A percentile compares a stretch with the other conserved stretches of the same genome.
Conservation (phyloP, 2,888 invertebrate genomes). For the Eugnorisma glareosa region DNA sequence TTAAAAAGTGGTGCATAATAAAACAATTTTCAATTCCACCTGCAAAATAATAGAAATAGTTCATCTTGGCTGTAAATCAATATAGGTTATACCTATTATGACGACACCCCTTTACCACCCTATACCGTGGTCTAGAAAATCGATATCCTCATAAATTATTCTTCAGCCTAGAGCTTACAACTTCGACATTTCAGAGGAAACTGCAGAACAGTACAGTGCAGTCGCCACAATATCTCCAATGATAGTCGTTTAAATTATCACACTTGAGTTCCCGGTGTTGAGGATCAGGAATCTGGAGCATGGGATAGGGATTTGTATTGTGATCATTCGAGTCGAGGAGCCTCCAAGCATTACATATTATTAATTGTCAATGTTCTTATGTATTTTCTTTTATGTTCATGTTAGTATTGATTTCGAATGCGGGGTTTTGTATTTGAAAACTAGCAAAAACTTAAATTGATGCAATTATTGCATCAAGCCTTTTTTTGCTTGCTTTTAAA, state of each 20-base stretch:
- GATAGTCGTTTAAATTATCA: not conserved
- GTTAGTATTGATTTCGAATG: not conserved
- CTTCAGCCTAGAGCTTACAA: not conserved
- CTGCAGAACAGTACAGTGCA: constrained; percentile 12
- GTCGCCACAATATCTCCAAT: not conserved
- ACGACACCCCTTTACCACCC: not conserved
- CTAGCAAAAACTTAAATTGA: not conserved
- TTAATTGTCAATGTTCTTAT: not conserved
- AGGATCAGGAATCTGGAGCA: not conserved
- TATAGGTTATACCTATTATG: not conserved
- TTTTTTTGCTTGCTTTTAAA: not conserved
- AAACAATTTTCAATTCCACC: not conserved
- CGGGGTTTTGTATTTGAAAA: not conserved
- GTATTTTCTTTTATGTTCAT: not conserved
- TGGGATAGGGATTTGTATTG: not conserved
- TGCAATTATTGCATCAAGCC: not conserved
- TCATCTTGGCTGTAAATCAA: not conserved
- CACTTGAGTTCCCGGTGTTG: not conserved
- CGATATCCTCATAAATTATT: constrained; percentile 22
- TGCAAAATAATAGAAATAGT: not conserved
- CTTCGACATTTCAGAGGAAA: not conserved
- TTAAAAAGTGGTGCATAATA: not conserved
- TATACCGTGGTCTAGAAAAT: constrained; percentile 13
- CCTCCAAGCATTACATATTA: not conserved
- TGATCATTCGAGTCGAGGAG: not conserved